Conservation (phyloP, 2,797 vertebrate species). For the Melanitta fusca region DNA sequence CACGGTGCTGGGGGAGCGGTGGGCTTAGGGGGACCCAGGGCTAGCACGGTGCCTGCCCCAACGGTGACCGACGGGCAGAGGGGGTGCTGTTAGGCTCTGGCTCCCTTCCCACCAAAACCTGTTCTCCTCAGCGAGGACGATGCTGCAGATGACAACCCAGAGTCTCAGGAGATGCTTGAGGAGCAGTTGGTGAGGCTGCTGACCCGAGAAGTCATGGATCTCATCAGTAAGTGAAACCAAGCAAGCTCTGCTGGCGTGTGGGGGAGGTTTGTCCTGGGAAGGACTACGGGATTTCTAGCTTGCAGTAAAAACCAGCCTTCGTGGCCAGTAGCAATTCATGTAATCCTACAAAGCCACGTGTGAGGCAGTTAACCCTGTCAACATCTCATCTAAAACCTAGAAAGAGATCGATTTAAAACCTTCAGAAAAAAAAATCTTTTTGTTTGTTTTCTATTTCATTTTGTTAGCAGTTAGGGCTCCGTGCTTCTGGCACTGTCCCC, state of each 20-base stretch:
- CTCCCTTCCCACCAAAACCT: conserved; percentile 7
- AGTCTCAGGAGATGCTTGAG: conserved; percentile 96
- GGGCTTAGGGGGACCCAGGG: not conserved
- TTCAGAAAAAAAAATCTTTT: not conserved
- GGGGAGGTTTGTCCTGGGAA: not conserved
- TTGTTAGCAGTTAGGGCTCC: not conserved
- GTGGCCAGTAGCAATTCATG: not conserved
- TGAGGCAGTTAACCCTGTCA: not conserved
- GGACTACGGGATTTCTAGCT: not conserved
- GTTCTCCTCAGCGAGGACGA: conserved; percentile 81
- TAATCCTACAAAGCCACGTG: not conserved
- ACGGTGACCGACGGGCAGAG: not conserved
- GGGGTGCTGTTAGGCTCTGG: not conserved
- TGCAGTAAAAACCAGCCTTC: not conserved
- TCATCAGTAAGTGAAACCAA: conserved; percentile 87
- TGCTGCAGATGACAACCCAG: conserved; percentile 88
- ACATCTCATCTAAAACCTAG: not conserved
- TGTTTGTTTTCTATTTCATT: not conserved
- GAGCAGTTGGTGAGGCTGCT: conserved; percentile 92
- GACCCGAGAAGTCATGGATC: conserved; percentile 94
- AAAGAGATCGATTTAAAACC: not conserved
- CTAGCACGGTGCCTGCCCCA: not conserved
- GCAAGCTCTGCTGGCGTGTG: not conserved
- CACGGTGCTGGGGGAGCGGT: not conserved
- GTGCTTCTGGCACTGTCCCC: not conserved